phyloP scores from a whole-genome alignment of 2,113 vertebrate genomes.

The Nycticorax nycticorax region DNA sequence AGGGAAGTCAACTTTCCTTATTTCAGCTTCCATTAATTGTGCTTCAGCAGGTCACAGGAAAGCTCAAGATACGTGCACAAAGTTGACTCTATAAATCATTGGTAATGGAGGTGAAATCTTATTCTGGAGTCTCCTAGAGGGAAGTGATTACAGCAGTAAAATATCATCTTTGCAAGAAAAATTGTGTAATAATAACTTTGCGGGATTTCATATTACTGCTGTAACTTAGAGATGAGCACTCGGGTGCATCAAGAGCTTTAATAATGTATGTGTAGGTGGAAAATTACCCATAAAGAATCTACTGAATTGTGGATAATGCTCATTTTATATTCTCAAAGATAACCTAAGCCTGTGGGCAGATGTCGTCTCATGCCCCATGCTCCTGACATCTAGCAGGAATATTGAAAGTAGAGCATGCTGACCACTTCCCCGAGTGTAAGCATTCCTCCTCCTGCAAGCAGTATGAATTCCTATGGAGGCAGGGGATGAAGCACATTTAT shows the following conservation, averaged over 20 bases:
- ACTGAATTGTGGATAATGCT: not conserved
- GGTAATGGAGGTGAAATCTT: slow-evolving; percentile 9
- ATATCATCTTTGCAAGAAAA: slow-evolving; percentile 19
- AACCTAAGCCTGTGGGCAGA: not conserved
- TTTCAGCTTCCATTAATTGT: slow-evolving; percentile 50
- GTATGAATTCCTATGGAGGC: not conserved
- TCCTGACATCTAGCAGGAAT: not conserved
- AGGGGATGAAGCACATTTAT: not conserved
- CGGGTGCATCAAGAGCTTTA: not conserved
- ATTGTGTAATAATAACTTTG: not conserved
- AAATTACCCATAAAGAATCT: slow-evolving; percentile 22
- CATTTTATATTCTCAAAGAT: not conserved
- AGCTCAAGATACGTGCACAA: not conserved
- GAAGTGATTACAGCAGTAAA: slow-evolving; percentile 22
- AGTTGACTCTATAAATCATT: not conserved
- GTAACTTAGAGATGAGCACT: slow-evolving; percentile 22
- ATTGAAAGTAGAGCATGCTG: not conserved
- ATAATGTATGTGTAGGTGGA: slow-evolving; percentile 24
- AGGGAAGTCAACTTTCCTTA: slow-evolving; percentile 5
- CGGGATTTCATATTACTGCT: slow-evolving; percentile 2
- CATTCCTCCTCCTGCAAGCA: not conserved
- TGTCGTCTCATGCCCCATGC: not conserved
- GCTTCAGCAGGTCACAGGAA: slow-evolving; percentile 5
- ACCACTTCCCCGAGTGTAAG: not conserved
- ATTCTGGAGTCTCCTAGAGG: not conserved